These are phyloP conservation scores for Nyctibius grandis DNA, from an alignment of 2,797 vertebrate species.

Conservation along the genomic window DNA sequence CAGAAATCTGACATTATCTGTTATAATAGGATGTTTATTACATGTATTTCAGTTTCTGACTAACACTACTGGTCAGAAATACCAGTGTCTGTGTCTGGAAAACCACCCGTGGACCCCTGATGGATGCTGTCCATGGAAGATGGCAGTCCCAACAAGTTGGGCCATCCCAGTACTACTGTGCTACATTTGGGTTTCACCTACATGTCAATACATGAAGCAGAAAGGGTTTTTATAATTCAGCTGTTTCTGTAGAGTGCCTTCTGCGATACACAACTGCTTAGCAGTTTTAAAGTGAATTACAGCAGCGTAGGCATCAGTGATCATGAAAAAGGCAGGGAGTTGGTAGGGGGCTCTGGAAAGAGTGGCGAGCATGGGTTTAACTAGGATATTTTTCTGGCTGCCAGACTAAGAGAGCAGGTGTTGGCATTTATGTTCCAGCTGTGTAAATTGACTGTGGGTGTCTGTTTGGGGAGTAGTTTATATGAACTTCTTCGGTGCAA, in stretches of 20 bases:
- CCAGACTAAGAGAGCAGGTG: background rate
- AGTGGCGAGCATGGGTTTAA: background rate
- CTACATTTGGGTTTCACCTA: background rate
- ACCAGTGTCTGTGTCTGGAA: background rate
- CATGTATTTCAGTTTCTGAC: background rate
- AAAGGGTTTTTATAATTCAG: background rate
- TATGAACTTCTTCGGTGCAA: background rate
- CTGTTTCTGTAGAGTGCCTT: background rate
- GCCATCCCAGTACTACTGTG: background rate
- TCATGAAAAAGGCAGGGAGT: background rate
- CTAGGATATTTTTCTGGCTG: background rate
- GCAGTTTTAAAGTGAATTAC: background rate
- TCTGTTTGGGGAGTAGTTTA: background rate
- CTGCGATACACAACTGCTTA: background rate
- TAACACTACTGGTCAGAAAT: background rate
- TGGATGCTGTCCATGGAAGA: background rate
- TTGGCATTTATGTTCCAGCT: constrained; percentile 1
- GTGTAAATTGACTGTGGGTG: background rate
- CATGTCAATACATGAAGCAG: background rate
- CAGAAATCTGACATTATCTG: background rate
- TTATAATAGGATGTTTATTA: background rate
- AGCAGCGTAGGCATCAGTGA: background rate
- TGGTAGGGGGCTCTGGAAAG: background rate
- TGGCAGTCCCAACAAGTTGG: background rate
- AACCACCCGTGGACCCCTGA: accelerated